Base-by-base conservation (phyloP, 2,888 invertebrate species). In the Noctua janthina region DNA sequence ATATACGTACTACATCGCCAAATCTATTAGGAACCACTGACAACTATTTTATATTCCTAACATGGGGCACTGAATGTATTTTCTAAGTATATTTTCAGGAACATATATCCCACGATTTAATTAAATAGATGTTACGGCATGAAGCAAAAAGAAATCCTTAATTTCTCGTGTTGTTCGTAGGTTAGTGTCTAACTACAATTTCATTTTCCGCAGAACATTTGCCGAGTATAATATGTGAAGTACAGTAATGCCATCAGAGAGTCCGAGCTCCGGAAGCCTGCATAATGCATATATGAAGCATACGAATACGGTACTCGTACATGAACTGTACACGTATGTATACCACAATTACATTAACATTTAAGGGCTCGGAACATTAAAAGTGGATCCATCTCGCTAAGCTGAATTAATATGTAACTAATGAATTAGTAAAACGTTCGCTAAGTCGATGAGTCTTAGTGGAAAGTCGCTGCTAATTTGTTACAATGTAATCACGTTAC, bases 221-320 rank as follows among this genome's bases (percentile, higher is more conserved):
- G 69, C 84, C 59, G 71, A 66, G 83, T 83, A 79, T 82, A 81
- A 76, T 85, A 87, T 81, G 82, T 77, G 84, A 73, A 84, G 83
- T 88, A 87, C 83, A 79, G 88, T 90, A 91, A 91, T 89, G 88
- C 87, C 88, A 89, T 88, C 89, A 91, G 80, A 90, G 80, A 89
- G 88, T 82, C 88, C 87, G 87, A 78, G 82, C 89, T 82, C 88
- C 89, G 90, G 91, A 90, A 91, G 86, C 88, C 78, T 91, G 91
- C 91, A 91, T 91, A 90, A 91, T 91, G 91, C 87, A 91, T 90
- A 87, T 86, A 90, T 87, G 85, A 90, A 88, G 83, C 88, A 87
- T 84, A 86, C 87, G 87, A 87, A 88, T 81, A 86, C 86, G 64
- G 49, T 68, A 81, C 54, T 23, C 54, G 54, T 23, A 23, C 78